Evolutionary conservation across 2,888 invertebrate species (phyloP).

Genomic region (Drosophila setosimentum): DNA sequence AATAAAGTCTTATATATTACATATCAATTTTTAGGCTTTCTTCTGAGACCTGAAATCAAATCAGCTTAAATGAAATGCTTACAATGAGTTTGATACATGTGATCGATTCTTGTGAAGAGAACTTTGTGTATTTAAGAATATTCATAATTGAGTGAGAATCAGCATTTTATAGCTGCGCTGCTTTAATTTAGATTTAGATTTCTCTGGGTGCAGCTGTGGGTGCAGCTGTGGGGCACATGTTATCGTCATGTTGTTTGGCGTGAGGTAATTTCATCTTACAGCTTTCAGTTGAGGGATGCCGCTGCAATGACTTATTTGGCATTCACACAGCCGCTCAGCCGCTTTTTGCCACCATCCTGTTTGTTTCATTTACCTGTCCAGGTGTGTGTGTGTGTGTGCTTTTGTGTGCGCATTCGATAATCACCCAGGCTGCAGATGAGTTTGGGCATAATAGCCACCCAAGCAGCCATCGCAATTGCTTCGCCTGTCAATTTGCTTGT

Average conservation of each 20-base stretch:
- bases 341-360: conserved; percentile 50
- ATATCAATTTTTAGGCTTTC: neutral
- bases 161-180: neutral
- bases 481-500: conserved; percentile 28
- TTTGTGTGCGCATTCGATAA: conserved; percentile 55
- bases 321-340: conserved; percentile 31
- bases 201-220: neutral
- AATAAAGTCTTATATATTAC: neutral
- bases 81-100: neutral
- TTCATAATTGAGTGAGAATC: neutral
- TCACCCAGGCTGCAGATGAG: conserved; percentile 50
- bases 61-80: neutral
- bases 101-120: neutral
- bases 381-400: neutral
- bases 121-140: neutral
- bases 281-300: neutral
- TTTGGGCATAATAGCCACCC: conserved; percentile 43
- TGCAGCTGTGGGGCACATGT: conserved; percentile 28
- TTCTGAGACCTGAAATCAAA: neutral
- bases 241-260: conserved; percentile 26
- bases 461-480: conserved; percentile 38
- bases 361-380: conserved; percentile 51
- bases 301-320: conserved; percentile 66
- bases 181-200: neutral
- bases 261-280: conserved; percentile 56